These are phyloP conservation scores for Pluvialis apricaria DNA, from an alignment of 2,113 vertebrate genomes.

Conservation along the genomic window DNA sequence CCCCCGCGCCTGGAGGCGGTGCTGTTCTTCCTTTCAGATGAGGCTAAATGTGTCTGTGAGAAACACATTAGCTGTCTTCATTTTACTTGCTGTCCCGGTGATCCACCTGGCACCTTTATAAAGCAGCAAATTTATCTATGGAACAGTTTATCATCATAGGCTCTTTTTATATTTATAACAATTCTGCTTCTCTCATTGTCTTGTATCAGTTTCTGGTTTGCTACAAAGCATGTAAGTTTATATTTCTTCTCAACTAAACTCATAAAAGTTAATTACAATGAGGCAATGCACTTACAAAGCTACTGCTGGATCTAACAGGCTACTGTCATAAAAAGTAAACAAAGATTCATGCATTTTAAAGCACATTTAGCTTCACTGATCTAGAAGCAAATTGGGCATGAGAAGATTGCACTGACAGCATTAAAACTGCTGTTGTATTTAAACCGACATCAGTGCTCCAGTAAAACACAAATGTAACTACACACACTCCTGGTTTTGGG, in stretches of 20 bases:
- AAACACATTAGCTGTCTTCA: background rate
- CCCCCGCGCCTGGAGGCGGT: background rate
- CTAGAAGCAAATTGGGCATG: slow-evolving; percentile 20
- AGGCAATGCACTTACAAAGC: background rate
- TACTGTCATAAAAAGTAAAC: slow-evolving; percentile 23
- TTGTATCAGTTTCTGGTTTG: background rate
- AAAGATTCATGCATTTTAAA: slow-evolving; percentile 35
- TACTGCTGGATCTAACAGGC: background rate
- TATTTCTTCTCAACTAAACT: background rate
- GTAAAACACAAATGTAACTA: background rate
- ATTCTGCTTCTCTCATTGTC: background rate
- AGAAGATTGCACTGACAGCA: background rate
- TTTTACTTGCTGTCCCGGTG: background rate
- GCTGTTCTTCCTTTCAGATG: background rate
- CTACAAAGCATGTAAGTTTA: background rate
- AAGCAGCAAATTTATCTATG: background rate
- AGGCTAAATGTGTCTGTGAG: background rate
- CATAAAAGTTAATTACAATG: background rate
- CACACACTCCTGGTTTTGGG: background rate
- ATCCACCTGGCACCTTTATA: background rate
- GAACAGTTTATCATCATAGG: background rate
- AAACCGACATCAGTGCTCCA: background rate
- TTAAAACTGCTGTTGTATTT: slow-evolving; percentile 1
- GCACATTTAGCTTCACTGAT: slow-evolving; percentile 23
- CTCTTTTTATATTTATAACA: background rate